Percentiles rank a stretch among this genome's conserved stretches.
These are phyloP conservation scores for Melanostigma gelatinosum DNA, from an alignment of 2,113 vertebrate species.

Conservation along the genomic window DNA sequence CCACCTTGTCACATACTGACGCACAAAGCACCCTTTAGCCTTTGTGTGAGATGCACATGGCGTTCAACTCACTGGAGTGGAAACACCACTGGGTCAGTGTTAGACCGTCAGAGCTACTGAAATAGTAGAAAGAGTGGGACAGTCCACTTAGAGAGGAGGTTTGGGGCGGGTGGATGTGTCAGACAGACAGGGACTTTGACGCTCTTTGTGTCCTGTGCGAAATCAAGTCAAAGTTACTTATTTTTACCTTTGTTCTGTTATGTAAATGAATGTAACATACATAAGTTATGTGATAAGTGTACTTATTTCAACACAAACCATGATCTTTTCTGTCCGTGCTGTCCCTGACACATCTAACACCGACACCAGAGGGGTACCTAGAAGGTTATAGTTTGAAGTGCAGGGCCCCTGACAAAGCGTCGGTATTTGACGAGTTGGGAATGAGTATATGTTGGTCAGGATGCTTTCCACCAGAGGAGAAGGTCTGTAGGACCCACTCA, in stretches of 20 bases:
- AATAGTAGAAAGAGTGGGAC: background rate
- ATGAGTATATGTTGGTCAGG: too few species aligned
- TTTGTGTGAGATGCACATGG: background rate
- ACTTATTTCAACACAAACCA: background rate
- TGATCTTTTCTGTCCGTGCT: background rate
- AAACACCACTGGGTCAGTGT: background rate
- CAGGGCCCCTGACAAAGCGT: too few species aligned
- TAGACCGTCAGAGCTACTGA: background rate
- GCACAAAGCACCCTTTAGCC: background rate
- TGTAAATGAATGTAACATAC: background rate
- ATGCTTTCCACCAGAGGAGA: too few species aligned
- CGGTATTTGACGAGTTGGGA: too few species aligned
- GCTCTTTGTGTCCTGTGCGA: background rate
- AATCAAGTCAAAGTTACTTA: background rate
- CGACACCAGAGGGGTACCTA: too few species aligned
- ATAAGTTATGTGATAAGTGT: too few species aligned
- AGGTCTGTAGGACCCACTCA: too few species aligned
- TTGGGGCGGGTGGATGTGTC: background rate
- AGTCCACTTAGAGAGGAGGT: background rate
- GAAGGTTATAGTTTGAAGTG: too few species aligned
- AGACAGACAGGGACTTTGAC: background rate
- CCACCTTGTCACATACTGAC: background rate
- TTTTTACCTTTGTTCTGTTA: background rate
- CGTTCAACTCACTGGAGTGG: background rate
- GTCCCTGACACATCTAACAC: too few species aligned